Evolutionary conservation across 2,888 invertebrate genomes (phyloP), one percentile per base, ranked within the genome.

Genomic region (Cactoblastis cactorum): DNA sequence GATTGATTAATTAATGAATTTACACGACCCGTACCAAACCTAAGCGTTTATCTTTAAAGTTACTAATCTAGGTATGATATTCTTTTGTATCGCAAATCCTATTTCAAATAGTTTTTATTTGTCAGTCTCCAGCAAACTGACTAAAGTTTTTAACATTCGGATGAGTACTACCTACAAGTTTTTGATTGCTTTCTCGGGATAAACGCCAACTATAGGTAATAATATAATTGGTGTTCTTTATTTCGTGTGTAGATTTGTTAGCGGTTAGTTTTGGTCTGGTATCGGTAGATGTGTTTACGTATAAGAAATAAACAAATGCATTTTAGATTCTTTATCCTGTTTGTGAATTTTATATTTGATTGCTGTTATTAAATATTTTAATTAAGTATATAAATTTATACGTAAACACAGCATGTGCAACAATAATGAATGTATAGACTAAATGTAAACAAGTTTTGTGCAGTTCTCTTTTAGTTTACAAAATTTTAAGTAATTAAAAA

Each of bases 381-480:
- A 28, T 58, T 17, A 17, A 17, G 9, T 37, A 47, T 61, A 22
- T 22, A 5, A 57, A 57, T 59, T 54, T 65, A 69, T 77, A 75
- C 75, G 77, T 77, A 77, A 77, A 76, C 71, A 71, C 65, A 57
- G 53, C 53, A 52, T 53, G 53, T 64, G 58, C 43, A 48, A 49
- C 33, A 22, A 22, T 59, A 58, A 58, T 62, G 59, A 66, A 66
- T 57, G 54, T 64, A 58, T 70, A 53, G 81, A 78, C 77, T 75
- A 74, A 84, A 79, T 85, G 83, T 83, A 83, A 85, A 85, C 83
- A 84, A 84, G 79, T 57, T 33, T 41, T 49, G 34, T 39, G 1
- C 18, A 17, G 35, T 28, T 28, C 37, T 49, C 28, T 19, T 32
- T 49, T 41, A 49, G 33, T 34, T 39, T 41, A 41, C 33, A 41